A percentile compares a stretch with the other conserved stretches of the same genome.
Conservation (phyloP, 2,888 invertebrate species). For the Rhorus exstirpatorius region DNA sequence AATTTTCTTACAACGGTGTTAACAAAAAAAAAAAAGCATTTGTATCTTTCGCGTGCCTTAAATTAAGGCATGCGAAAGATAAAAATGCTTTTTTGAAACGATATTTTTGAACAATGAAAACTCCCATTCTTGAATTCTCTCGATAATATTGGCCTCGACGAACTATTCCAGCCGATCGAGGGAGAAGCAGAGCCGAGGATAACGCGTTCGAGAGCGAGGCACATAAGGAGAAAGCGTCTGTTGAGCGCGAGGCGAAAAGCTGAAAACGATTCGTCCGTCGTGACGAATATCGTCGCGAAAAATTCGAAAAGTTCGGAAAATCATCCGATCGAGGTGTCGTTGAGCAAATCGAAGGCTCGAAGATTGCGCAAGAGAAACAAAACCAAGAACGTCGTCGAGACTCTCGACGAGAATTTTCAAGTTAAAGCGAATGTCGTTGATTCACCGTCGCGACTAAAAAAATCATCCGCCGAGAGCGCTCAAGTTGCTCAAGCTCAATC, state of each 20-base stretch:
- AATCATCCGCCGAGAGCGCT: slow-evolving; percentile 31
- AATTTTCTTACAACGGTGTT: too few relatives aligned
- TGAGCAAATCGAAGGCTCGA: slow-evolving; percentile 76
- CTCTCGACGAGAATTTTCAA: background rate
- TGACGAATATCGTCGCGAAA: slow-evolving; percentile 13
- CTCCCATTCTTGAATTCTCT: background rate
- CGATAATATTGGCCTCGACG: background rate
- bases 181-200: slow-evolving; percentile 71
- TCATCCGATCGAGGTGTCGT: slow-evolving; percentile 17
- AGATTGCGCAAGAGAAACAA: slow-evolving; percentile 69
- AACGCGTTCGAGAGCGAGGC: slow-evolving; percentile 80
- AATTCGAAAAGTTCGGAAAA: slow-evolving; percentile 51
- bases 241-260: slow-evolving; percentile 77
- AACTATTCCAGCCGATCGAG: slow-evolving; percentile 70
- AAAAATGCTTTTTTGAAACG: too few relatives aligned
- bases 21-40: too few relatives aligned
- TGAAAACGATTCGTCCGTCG: slow-evolving; percentile 52
- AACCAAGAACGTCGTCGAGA: slow-evolving; percentile 6
- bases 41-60: too few relatives aligned
- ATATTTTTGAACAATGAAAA: too few relatives aligned
- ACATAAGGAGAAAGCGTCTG: slow-evolving; percentile 80
- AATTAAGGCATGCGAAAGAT: too few relatives aligned
- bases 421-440: background rate
- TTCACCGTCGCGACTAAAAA: slow-evolving; percentile 26
- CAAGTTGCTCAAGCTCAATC: background rate